phyloP scores from a whole-genome alignment of 1,140 invertebrate genomes.

The Apolygus lucorum region DNA sequence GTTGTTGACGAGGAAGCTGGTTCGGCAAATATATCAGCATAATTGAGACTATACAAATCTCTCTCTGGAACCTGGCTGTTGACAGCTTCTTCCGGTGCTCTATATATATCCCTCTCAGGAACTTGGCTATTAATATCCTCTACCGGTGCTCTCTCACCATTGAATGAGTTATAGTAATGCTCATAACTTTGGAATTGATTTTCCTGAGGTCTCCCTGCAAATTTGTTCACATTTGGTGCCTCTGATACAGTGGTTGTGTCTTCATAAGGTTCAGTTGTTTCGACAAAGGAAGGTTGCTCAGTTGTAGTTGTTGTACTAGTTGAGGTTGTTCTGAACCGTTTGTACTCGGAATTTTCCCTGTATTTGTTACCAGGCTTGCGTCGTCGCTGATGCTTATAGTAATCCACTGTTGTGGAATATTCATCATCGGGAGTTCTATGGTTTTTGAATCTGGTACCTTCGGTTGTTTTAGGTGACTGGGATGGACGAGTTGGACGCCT shows the following conservation, averaged over 20 bases:
- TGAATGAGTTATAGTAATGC: background rate
- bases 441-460: background rate
- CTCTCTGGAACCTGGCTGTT: background rate
- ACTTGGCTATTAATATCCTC: no score
- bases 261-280: background rate
- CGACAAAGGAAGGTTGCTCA: conserved; percentile 2
- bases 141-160: background rate
- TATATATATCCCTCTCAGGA: no score
- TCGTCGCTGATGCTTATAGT: background rate
- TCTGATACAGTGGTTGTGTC: background rate
- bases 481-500: background rate
- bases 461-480: background rate
- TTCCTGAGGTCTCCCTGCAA: background rate
- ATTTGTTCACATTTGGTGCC: background rate
- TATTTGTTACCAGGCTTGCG: background rate
- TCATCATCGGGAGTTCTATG: background rate
- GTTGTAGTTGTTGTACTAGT: conserved; percentile 2
- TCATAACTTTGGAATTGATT: background rate
- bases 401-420: background rate
- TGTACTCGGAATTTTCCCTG: background rate
- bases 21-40: background rate
- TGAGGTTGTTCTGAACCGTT: background rate
- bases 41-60: background rate
- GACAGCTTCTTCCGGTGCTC: background rate
- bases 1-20: conserved; percentile 9